A percentile compares a stretch with the other conserved stretches of the same genome.
phyloP scores from a whole-genome alignment of 2,797 vertebrate species.

The Ceyx erithaca region DNA sequence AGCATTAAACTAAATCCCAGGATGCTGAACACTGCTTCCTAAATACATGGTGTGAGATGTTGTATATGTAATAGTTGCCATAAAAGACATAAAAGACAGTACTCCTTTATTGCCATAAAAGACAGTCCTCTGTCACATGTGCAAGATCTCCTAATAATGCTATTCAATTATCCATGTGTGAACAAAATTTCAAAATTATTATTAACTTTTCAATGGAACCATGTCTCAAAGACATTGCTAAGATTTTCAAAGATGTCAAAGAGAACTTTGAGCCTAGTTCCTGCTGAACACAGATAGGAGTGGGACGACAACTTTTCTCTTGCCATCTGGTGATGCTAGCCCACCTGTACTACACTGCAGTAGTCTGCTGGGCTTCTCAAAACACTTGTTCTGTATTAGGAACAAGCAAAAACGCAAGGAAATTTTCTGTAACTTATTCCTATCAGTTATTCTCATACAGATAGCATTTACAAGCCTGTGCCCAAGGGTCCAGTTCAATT shows the following conservation, averaged over 20 bases:
- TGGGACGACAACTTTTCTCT: background rate
- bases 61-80: background rate
- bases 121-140: background rate
- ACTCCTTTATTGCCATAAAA: background rate
- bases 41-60: background rate
- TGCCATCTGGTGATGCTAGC: rapidly evolving
- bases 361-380: background rate
- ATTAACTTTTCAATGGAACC: background rate
- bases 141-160: background rate
- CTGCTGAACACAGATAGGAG: background rate
- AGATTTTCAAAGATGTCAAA: background rate
- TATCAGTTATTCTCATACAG: background rate
- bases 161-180: background rate
- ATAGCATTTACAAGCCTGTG: background rate
- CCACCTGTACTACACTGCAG: background rate
- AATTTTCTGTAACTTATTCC: background rate
- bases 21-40: background rate
- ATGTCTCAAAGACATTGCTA: background rate
- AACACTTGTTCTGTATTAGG: background rate
- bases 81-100: background rate
- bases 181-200: background rate
- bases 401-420: background rate
- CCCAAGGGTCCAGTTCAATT: background rate
- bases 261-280: background rate
- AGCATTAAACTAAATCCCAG: background rate